Conservation (phyloP, 2,113 vertebrate species). For the Willisornis vidua region DNA sequence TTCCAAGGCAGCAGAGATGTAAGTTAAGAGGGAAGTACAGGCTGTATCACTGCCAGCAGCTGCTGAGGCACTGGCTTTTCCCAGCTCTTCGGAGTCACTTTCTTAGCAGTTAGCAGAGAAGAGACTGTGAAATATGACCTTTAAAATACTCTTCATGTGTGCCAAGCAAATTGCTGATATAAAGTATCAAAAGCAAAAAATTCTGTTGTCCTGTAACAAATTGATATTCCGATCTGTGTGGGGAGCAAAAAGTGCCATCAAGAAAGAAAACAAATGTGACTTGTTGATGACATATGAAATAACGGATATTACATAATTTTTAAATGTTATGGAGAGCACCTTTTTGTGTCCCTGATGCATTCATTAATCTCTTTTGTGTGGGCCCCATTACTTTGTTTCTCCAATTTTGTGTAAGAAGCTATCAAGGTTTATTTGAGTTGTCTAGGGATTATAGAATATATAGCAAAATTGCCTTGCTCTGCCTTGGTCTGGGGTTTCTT, state of each 20-base stretch:
- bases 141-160: not conserved
- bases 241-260: not conserved
- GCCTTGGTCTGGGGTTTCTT: not conserved
- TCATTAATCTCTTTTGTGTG: not conserved
- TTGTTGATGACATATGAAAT: not conserved
- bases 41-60: not conserved
- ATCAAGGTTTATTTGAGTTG: not conserved
- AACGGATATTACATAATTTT: not conserved
- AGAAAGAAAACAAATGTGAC: not conserved
- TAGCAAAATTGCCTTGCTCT: not conserved
- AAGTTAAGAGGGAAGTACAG: not conserved
- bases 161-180: not conserved
- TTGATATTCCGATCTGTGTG: rapidly evolving
- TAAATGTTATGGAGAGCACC: not conserved
- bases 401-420: not conserved
- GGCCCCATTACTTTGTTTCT: not conserved
- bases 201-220: not conserved
- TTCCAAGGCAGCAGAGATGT: not conserved
- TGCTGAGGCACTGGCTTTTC: not conserved
- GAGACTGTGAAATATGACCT: not conserved
- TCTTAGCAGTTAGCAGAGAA: not conserved
- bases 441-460: not conserved
- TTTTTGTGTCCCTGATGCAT: not conserved
- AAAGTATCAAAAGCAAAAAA: not conserved
- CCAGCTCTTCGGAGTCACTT: not conserved